Evolutionary conservation across 1,140 invertebrate genomes (phyloP).

Genomic region (Drosophila teissieri): DNA sequence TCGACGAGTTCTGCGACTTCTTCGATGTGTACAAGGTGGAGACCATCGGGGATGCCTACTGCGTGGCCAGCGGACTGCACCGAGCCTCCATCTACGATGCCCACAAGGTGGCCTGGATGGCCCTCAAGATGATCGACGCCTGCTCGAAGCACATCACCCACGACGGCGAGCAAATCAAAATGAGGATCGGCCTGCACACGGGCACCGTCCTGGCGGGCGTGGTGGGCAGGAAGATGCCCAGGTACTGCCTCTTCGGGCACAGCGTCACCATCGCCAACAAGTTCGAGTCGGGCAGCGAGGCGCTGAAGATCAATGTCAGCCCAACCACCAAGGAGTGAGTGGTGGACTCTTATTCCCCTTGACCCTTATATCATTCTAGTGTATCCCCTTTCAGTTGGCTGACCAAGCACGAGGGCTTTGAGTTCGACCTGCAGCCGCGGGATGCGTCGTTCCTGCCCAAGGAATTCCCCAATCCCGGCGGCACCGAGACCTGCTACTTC

Average conservation of each 20-base stretch:
- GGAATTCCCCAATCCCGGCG: slow-evolving; percentile 90
- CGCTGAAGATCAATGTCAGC: slow-evolving; percentile 95
- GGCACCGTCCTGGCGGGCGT: slow-evolving; percentile 95
- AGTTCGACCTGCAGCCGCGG: slow-evolving; percentile 90
- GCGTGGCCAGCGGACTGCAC: slow-evolving; percentile 96
- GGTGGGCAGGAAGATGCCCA: slow-evolving; percentile 95
- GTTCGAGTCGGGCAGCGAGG: slow-evolving; percentile 96
- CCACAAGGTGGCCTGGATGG: slow-evolving; percentile 98
- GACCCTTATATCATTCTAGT: neutral
- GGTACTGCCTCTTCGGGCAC: slow-evolving; percentile 96
- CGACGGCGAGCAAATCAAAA: slow-evolving; percentile 96
- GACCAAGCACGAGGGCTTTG: slow-evolving; percentile 90
- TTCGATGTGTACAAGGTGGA: slow-evolving; percentile 98
- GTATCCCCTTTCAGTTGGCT: slow-evolving; percentile 88
- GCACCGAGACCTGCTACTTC: slow-evolving; percentile 94
- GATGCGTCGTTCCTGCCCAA: slow-evolving; percentile 92
- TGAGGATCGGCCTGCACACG: slow-evolving; percentile 97
- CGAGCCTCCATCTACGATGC: slow-evolving; percentile 91
- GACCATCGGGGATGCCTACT: slow-evolving; percentile 97
- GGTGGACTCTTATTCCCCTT: neutral
- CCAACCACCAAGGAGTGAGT: slow-evolving; percentile 96
- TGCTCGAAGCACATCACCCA: slow-evolving; percentile 94
- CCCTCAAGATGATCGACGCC: slow-evolving; percentile 93
- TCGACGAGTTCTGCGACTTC: slow-evolving; percentile 95
- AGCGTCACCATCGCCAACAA: slow-evolving; percentile 97